phyloP scores from a whole-genome alignment of 2,888 invertebrate species.

The Trimorus sp. region DNA sequence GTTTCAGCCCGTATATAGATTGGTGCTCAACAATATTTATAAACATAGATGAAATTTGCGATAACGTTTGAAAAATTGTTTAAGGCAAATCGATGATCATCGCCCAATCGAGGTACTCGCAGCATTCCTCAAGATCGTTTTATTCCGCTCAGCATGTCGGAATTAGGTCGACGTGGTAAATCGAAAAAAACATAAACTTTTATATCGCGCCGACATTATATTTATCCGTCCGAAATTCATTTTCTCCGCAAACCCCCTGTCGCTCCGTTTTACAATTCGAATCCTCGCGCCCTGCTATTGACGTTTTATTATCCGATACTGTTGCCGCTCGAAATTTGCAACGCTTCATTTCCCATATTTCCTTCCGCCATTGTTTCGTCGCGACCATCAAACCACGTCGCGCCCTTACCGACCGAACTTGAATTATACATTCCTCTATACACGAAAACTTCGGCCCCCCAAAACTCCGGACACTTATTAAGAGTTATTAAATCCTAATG shows the following conservation, averaged over 20 bases:
- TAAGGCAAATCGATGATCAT: too few relatives aligned
- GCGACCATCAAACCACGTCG: not conserved
- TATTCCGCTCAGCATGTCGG: too few relatives aligned
- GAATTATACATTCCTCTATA: conserved; percentile 49
- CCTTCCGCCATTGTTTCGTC: conserved; percentile 31
- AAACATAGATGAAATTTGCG: too few relatives aligned
- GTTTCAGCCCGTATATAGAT: too few relatives aligned
- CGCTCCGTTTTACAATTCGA: conserved; percentile 20
- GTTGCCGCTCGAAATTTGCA: conserved; percentile 23
- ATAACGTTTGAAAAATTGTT: too few relatives aligned
- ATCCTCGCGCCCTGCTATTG: conserved; percentile 42
- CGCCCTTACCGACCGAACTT: conserved; percentile 39
- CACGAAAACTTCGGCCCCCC: conserved; percentile 37
- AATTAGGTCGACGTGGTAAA: conserved; percentile 2
- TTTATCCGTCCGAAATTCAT: conserved; percentile 43
- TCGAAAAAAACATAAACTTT: conserved; percentile 29
- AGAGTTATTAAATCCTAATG: conserved; percentile 60
- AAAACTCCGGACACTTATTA: conserved; percentile 53
- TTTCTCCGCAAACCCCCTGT: not conserved
- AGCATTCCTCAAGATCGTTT: too few relatives aligned
- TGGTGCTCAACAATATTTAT: too few relatives aligned
- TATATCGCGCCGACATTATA: conserved; percentile 33
- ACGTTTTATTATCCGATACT: conserved; percentile 42
- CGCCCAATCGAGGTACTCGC: too few relatives aligned
- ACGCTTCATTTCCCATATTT: conserved; percentile 38